phyloP scores from a whole-genome alignment of 2,888 invertebrate genomes.

The Lampropteryx suffumata region DNA sequence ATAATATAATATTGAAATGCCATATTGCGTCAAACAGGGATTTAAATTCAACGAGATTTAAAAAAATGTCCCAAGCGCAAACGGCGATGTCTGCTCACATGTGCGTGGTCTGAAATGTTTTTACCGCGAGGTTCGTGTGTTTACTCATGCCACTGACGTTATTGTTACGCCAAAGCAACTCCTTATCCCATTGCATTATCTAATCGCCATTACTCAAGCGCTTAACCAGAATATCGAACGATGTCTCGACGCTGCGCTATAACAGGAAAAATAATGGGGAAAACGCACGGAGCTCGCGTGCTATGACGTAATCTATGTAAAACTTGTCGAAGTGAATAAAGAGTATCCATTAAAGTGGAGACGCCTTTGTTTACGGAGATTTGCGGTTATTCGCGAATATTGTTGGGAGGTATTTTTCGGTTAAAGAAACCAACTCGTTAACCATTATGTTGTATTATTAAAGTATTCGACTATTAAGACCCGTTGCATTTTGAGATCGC shows the following conservation, averaged over 20 bases:
- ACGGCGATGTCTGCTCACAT: not conserved
- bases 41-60: too few species aligned
- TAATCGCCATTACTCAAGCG: constrained; percentile 42
- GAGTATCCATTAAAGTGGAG: too few species aligned
- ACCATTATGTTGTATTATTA: constrained; percentile 54
- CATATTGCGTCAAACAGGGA: too few species aligned
- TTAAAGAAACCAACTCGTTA: constrained; percentile 55
- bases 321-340: constrained; percentile 21
- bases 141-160: constrained; percentile 1
- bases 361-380: too few species aligned
- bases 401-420: constrained; percentile 41
- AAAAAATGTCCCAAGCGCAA: too few species aligned
- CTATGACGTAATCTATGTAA: constrained; percentile 28
- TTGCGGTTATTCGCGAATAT: too few species aligned
- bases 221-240: constrained; percentile 40
- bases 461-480: constrained; percentile 40
- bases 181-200: constrained; percentile 43
- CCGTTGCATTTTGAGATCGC: constrained; percentile 42
- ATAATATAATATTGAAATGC: too few species aligned
- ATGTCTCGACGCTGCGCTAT: constrained; percentile 20
- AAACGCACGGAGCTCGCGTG: constrained; percentile 41
- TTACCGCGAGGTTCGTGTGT: constrained; percentile 7
- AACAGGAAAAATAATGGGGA: constrained; percentile 38
- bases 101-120: constrained; percentile 13
- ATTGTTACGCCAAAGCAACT: constrained; percentile 12